Base-by-base conservation (phyloP, 2,113 vertebrate species). In the Herpetotheres cachinnans region DNA sequence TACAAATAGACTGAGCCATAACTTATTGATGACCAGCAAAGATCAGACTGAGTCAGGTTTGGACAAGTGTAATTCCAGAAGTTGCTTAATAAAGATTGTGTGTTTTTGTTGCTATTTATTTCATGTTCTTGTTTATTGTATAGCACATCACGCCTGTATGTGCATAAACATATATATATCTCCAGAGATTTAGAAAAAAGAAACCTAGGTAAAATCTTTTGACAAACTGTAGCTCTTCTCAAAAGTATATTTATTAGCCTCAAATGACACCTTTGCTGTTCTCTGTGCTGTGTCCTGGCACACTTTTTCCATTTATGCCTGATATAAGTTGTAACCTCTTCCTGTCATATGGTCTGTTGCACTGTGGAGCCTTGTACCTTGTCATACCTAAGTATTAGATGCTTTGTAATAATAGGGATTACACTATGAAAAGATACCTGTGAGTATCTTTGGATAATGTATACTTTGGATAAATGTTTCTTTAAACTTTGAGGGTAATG, bases 1-100 rank as follows among this genome's bases (percentile, higher is more conserved):
- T 97, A 90, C 95, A 96, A 96, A 94, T 82, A 86, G 95, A 93
- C 52, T 47, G n/a, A 84, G 30, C 26, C 62, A 82, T 97, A 86
- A 91, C 95, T 97, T 97, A 97, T 97, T 98, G 94, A 98, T 97
- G 93, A 96, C 26, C 65, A 95, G 38, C 55, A 81, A 69, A 76
- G 82, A 82, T 85, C 62, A 55, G 62, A 63, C 81, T 92, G 70
- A 92, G 78, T 86, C 82, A 87, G 88, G 18, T 83, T 91, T 93
- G 91, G 50, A 55, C 52, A 52, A 82, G 25, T 0, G 1, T 84
- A 95, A 58, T 76, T 90, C 63, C 63, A 69, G 85, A 69, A 86
- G 62, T 94, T 58, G 89, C 42, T 46, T 52, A 77, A 74, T 72
- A 44, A 91, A 49, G 67, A 26, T 44, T 59, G n/a, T 17, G 9